Percentiles rank a stretch among this genome's conserved stretches.
Conservation (phyloP, 2,797 vertebrate genomes). For the Anomalospiza imberbis region DNA sequence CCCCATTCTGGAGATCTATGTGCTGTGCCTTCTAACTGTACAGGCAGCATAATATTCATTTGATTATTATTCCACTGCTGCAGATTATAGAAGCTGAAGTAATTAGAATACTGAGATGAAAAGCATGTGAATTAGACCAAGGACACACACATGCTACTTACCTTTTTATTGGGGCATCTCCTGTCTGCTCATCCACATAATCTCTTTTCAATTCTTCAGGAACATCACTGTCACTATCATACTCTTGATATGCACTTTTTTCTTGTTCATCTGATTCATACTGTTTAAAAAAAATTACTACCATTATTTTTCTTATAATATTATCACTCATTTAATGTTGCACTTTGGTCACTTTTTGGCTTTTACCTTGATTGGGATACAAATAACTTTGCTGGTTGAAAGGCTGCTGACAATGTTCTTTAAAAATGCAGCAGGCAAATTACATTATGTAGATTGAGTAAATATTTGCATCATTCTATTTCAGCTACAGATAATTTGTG, state of each 20-base stretch:
- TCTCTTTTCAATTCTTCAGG: constrained; percentile 96
- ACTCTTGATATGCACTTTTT: constrained; percentile 94
- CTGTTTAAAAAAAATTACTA: constrained; percentile 59
- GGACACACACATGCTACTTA: constrained; percentile 11
- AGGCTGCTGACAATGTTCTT: not conserved
- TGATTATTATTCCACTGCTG: not conserved
- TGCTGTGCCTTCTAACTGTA: not conserved
- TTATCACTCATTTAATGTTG: not conserved
- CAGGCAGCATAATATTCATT: not conserved
- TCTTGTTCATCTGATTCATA: constrained; percentile 98
- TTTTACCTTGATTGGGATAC: not conserved
- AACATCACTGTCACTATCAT: constrained; percentile 97
- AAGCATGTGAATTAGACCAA: not conserved
- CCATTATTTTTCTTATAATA: not conserved
- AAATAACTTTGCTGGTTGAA: not conserved
- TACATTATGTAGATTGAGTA: not conserved
- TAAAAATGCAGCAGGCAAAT: not conserved
- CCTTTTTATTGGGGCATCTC: constrained; percentile 93
- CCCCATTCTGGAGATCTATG: not conserved
- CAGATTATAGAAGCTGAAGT: not conserved
- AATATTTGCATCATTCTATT: not conserved
- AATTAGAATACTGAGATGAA: not conserved
- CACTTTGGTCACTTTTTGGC: not conserved
- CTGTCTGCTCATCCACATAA: constrained; percentile 97
- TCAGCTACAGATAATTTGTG: not conserved